Evolutionary conservation across 2,888 invertebrate genomes (phyloP).

Genomic region (Malthinus seriepunctatus): DNA sequence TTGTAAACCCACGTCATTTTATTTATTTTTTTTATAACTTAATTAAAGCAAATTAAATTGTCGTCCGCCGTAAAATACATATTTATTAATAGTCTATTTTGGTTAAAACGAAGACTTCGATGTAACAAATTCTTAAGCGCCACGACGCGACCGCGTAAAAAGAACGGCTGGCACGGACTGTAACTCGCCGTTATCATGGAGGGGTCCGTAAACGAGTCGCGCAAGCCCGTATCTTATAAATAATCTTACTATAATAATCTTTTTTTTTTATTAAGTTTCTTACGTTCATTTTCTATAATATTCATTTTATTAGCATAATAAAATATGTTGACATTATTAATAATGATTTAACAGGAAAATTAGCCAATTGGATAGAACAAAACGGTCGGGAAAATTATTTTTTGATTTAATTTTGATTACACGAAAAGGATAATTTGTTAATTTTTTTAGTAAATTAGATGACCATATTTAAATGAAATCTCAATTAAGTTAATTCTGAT

Average conservation of each 20-base stretch:
- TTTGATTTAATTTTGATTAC: too few species aligned
- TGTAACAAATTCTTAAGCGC: slow-evolving; percentile 16
- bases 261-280: slow-evolving; percentile 20
- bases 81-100: slow-evolving; percentile 3
- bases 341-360: not conserved
- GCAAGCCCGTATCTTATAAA: slow-evolving; percentile 30
- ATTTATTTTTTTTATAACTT: slow-evolving; percentile 8
- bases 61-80: not conserved
- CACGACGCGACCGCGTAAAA: slow-evolving; percentile 39
- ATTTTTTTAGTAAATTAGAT: too few species aligned
- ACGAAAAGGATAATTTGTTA: too few species aligned
- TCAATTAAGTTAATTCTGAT: too few species aligned
- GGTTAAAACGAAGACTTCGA: slow-evolving; percentile 17
- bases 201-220: slow-evolving; percentile 28
- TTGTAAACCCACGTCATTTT: slow-evolving; percentile 12
- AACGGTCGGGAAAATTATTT: too few species aligned
- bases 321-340: not conserved
- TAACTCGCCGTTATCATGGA: slow-evolving; percentile 35
- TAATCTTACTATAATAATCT: slow-evolving; percentile 27
- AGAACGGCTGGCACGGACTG: slow-evolving; percentile 48
- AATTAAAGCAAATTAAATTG: slow-evolving; percentile 1
- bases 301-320: slow-evolving; percentile 10
- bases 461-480: too few species aligned
- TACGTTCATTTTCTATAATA: slow-evolving; percentile 18
- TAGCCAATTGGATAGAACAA: too few species aligned